Evolutionary conservation across 1,140 invertebrate species (phyloP).

Genomic region (Matsumurasca onukii): DNA sequence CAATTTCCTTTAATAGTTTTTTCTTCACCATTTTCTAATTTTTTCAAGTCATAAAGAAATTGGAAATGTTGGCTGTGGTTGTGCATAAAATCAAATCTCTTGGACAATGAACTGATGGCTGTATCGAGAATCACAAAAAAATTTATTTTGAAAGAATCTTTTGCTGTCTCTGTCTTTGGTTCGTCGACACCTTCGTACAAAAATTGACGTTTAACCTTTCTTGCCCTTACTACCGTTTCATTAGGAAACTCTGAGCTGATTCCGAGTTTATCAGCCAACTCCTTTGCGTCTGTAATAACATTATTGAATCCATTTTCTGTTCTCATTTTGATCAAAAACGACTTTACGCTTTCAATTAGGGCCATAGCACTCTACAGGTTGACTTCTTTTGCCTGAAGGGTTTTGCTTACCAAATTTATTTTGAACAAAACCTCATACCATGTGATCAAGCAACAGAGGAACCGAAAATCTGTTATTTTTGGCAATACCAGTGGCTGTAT

Average conservation of each 20-base stretch:
- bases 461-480: conserved; percentile 27
- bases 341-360: background rate
- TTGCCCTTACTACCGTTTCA: too few species aligned
- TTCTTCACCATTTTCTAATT: too few species aligned
- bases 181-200: background rate
- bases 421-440: conserved; percentile 29
- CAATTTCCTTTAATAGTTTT: too few species aligned
- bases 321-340: conserved; percentile 27
- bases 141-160: background rate
- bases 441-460: conserved; percentile 27
- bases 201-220: conserved; percentile 28
- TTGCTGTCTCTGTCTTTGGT: background rate
- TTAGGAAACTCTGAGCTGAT: conserved; percentile 18
- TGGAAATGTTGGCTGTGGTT: background rate
- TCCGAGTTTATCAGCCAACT: conserved; percentile 27
- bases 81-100: background rate
- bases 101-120: background rate
- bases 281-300: conserved; percentile 28
- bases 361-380: background rate
- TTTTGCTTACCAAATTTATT: conserved; percentile 32
- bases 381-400: conserved; percentile 11
- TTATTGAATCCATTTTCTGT: conserved; percentile 21
- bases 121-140: conserved; percentile 4
- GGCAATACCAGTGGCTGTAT: conserved; percentile 1
- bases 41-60: background rate